Evolutionary conservation across 2,113 vertebrate species (phyloP), one percentile per base, ranked within the genome.

Genomic region (Caloenas nicobarica): DNA sequence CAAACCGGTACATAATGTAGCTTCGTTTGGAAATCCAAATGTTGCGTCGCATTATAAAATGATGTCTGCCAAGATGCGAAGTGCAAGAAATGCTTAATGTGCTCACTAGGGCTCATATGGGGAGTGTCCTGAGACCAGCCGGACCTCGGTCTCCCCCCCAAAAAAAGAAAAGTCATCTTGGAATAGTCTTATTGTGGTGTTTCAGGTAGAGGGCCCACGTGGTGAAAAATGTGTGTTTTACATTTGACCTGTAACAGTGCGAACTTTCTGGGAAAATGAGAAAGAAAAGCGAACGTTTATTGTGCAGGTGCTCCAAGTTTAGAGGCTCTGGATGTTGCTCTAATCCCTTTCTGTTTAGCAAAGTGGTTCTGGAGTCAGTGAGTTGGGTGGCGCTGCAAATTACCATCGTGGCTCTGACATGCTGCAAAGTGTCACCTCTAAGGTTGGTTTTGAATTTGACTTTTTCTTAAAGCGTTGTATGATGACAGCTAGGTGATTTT

Each of bases 1-100:
- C 71, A 12, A 3, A 3, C 36, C 15, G 28, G 22, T n/a, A 29
- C 7, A 2, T 19, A 5, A 15, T 1, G 15, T 21, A 3, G 0
- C 53, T 91, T 44, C 74, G 57, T 58, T 34, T 42, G 54, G 23
- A 73, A 50, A 76, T 54, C 40, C 74, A 13, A 33, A 10, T 4
- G 11, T 22, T 42, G 51, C 1, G 0, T 46, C 23, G 10, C 42
- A 1, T 64, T 50, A 2, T 12, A 13, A 16, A 42, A 68, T 17
- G 22, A 17, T 54, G 64, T 48, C 24, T 71, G 60, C 60, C 18
- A 2, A 34, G 34, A 24, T 29, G 38, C 40, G 51, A 70, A 31
- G 15, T 24, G 29, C 12, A 36, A 42, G 53, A 56, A 65, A 23
- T 8, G 22, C 46, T 50, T 24, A 3, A 3, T 10, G 26, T 58